These are phyloP conservation scores for Enteromius trimaculatus DNA, from an alignment of 2,797 vertebrate genomes.

Conservation along the genomic window DNA sequence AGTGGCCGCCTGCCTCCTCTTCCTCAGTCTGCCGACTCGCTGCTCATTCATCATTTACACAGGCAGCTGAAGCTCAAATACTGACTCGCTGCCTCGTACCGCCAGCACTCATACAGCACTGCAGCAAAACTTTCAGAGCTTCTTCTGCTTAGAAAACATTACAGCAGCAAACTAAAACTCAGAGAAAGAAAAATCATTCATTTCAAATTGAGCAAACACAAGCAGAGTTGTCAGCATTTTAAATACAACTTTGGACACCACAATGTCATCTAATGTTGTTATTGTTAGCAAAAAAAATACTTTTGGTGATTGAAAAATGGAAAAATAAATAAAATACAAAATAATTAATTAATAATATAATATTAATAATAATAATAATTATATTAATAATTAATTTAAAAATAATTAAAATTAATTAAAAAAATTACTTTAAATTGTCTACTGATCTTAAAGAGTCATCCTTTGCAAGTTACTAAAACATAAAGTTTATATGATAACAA, in stretches of 20 bases:
- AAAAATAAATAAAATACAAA: neutral
- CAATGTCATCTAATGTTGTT: neutral
- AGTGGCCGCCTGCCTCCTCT: slow-evolving; percentile 38
- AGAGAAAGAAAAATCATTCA: neutral
- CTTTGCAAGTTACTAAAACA: neutral
- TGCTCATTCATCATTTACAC: slow-evolving; percentile 62
- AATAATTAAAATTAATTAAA: too few species aligned
- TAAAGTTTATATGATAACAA: neutral
- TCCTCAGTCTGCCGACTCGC: slow-evolving; percentile 38
- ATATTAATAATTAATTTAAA: too few species aligned
- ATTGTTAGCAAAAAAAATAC: neutral
- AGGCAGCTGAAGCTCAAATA: slow-evolving; percentile 27
- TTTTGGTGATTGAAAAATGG: neutral
- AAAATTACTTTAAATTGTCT: too few species aligned
- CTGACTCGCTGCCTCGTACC: slow-evolving; percentile 20
- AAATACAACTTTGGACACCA: too few species aligned
- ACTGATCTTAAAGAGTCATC: neutral
- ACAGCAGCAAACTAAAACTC: neutral
- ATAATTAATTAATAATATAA: too few species aligned
- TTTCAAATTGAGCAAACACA: neutral
- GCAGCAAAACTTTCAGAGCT: slow-evolving; percentile 27
- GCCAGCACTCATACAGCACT: slow-evolving; percentile 7
- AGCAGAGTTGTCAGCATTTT: neutral
- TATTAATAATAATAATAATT: too few species aligned
- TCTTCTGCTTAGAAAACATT: neutral